These are phyloP conservation scores for Chelmon rostratus DNA, from an alignment of 2,797 vertebrate species.

Conservation along the genomic window DNA sequence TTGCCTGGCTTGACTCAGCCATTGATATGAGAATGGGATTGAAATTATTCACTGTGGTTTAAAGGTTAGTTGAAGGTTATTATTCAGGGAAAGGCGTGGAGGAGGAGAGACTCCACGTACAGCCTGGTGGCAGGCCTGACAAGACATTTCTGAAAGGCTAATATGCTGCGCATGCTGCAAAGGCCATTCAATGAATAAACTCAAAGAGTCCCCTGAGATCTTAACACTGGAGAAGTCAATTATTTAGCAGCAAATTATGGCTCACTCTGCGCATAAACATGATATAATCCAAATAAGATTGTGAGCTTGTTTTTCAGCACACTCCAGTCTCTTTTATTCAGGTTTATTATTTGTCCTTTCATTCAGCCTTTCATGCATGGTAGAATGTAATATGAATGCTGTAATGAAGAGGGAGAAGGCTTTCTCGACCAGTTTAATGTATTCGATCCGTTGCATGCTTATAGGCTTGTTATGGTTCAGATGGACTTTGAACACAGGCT, in stretches of 20 bases:
- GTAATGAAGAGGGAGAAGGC: slow-evolving; percentile 74
- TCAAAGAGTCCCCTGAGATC: slow-evolving; percentile 89
- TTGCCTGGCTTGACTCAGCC: slow-evolving; percentile 95
- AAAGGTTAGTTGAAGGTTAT: slow-evolving; percentile 99
- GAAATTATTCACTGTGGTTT: slow-evolving; percentile 95
- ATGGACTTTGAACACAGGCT: slow-evolving; percentile 79
- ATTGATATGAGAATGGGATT: slow-evolving; percentile 99
- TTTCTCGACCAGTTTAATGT: slow-evolving; percentile 74
- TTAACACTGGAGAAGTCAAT: slow-evolving; percentile 91
- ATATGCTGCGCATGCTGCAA: slow-evolving; percentile 89
- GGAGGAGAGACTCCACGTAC: slow-evolving; percentile 80
- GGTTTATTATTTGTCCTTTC: slow-evolving; percentile 73
- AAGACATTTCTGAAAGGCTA: slow-evolving; percentile 91
- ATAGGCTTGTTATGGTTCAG: slow-evolving; percentile 81
- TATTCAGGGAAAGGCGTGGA: slow-evolving; percentile 83
- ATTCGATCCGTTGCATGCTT: slow-evolving; percentile 79
- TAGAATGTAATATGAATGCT: slow-evolving; percentile 75
- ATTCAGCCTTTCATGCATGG: slow-evolving; percentile 66
- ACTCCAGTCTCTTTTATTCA: slow-evolving; percentile 61
- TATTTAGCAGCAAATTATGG: slow-evolving; percentile 93
- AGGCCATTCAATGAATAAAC: slow-evolving; percentile 87
- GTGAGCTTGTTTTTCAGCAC: slow-evolving; percentile 69
- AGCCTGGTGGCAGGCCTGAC: slow-evolving; percentile 86
- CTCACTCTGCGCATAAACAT: slow-evolving; percentile 78
- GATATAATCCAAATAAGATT: slow-evolving; percentile 80